Percentiles rank a stretch among this genome's conserved stretches.
Evolutionary conservation across 2,113 vertebrate species (phyloP).

Genomic region (Perca schrenkii): DNA sequence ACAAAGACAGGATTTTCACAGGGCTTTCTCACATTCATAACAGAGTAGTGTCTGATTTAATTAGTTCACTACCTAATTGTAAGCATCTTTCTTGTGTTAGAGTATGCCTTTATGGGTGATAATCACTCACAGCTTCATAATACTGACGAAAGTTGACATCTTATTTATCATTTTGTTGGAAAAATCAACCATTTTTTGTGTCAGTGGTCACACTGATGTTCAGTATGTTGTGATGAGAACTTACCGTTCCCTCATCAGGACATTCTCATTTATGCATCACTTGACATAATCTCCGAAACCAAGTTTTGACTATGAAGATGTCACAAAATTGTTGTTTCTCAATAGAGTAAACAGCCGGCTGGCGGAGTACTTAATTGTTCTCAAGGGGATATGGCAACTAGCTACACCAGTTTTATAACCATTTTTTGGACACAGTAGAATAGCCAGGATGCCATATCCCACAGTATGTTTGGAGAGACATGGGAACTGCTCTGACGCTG

Average conservation of each 20-base stretch:
- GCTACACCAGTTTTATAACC: constrained; percentile 11
- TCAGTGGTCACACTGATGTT: not conserved
- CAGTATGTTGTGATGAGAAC: not conserved
- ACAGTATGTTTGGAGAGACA: not conserved
- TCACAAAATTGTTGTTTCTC: constrained; percentile 15
- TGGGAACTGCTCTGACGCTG: constrained; percentile 1
- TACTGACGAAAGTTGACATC: not conserved
- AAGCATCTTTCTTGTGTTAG: not conserved
- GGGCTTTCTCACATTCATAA: not conserved
- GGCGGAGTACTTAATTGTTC: constrained; percentile 2
- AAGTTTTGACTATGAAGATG: too few species aligned
- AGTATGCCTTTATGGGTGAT: not conserved
- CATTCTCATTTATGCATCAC: not conserved
- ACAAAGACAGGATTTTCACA: constrained; percentile 15
- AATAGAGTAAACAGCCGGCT: constrained; percentile 4
- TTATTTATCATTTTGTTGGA: not conserved
- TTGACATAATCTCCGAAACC: not conserved
- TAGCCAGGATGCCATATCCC: not conserved
- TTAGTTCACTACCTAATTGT: not conserved
- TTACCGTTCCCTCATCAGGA: not conserved
- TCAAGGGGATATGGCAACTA: not conserved
- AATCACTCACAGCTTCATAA: not conserved
- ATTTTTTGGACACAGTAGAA: constrained; percentile 13
- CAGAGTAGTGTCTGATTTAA: constrained; percentile 2
- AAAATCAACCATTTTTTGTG: not conserved